Percentiles rank a stretch among this genome's conserved stretches.
Evolutionary conservation across 2,797 vertebrate species (phyloP).

Genomic region (Eremophila alpestris): DNA sequence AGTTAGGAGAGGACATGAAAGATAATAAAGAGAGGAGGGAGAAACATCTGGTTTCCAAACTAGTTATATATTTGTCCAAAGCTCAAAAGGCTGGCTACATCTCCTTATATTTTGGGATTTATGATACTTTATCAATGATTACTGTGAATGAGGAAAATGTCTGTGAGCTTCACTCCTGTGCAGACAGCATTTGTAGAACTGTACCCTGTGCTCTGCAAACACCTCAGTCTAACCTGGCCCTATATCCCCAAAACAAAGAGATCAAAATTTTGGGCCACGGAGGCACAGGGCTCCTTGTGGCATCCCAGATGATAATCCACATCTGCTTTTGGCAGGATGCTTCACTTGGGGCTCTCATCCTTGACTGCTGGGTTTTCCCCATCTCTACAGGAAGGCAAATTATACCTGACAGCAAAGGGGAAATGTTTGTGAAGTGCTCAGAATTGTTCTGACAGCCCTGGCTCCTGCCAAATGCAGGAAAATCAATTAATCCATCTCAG

Average conservation of each 20-base stretch:
- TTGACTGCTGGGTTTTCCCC: background rate
- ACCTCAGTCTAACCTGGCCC: background rate
- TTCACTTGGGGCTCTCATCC: background rate
- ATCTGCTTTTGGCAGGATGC: background rate
- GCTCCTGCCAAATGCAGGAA: slow-evolving; percentile 3
- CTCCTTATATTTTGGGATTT: background rate
- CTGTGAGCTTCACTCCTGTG: background rate
- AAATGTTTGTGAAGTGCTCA: background rate
- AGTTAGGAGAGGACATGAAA: background rate
- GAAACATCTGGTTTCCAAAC: background rate
- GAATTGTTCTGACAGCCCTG: slow-evolving; percentile 2
- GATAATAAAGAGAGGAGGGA: background rate
- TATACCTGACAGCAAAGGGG: background rate
- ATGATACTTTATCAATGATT: background rate
- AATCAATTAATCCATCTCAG: slow-evolving; percentile 37
- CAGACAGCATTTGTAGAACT: background rate
- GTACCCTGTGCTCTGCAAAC: background rate
- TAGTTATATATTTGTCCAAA: background rate
- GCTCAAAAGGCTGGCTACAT: background rate
- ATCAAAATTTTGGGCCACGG: background rate
- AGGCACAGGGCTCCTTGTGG: background rate
- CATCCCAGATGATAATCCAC: background rate
- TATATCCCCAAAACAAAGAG: background rate
- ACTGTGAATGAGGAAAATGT: background rate
- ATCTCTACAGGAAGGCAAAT: background rate